Percentiles rank a stretch among this genome's conserved stretches.
Conservation (phyloP, 2,113 vertebrate species). For the Orientallactaga bullata region DNA sequence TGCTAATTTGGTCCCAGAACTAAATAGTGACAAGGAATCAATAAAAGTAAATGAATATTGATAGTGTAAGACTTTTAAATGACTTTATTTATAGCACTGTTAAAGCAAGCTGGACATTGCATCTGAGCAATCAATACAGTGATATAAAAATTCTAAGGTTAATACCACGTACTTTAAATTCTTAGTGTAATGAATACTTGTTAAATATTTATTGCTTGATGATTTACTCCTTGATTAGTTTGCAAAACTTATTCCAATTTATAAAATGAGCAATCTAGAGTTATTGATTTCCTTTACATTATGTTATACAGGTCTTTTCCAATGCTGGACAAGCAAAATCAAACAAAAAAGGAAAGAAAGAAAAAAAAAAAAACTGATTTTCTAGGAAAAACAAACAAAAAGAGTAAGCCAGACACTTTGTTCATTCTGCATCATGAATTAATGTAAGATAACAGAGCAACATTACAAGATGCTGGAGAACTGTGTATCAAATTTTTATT, state of each 20-base stretch:
- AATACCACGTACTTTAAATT: conserved; percentile 72
- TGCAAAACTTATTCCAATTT: conserved; percentile 67
- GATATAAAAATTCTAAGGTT: conserved; percentile 72
- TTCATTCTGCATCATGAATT: background rate
- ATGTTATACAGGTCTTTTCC: conserved; percentile 15
- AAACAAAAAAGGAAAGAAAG: background rate
- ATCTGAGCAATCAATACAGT: conserved; percentile 83
- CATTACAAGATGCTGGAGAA: accelerated
- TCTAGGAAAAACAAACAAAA: background rate
- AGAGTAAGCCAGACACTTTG: background rate
- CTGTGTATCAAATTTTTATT: background rate
- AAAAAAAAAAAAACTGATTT: background rate
- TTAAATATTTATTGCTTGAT: conserved; percentile 81
- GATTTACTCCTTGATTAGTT: conserved; percentile 76
- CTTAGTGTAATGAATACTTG: conserved; percentile 65
- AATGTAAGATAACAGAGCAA: background rate
- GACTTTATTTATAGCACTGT: conserved; percentile 82
- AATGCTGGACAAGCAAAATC: background rate
- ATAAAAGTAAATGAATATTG: conserved; percentile 86
- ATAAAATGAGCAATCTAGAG: conserved; percentile 29
- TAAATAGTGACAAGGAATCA: conserved; percentile 79
- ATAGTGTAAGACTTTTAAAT: conserved; percentile 79
- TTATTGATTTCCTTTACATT: conserved; percentile 75
- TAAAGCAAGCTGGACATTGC: conserved; percentile 76
- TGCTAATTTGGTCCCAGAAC: conserved; percentile 76